A percentile compares a stretch with the other conserved stretches of the same genome.
phyloP scores from a whole-genome alignment of 2,113 vertebrate genomes.

The Ctenomys sociabilis region DNA sequence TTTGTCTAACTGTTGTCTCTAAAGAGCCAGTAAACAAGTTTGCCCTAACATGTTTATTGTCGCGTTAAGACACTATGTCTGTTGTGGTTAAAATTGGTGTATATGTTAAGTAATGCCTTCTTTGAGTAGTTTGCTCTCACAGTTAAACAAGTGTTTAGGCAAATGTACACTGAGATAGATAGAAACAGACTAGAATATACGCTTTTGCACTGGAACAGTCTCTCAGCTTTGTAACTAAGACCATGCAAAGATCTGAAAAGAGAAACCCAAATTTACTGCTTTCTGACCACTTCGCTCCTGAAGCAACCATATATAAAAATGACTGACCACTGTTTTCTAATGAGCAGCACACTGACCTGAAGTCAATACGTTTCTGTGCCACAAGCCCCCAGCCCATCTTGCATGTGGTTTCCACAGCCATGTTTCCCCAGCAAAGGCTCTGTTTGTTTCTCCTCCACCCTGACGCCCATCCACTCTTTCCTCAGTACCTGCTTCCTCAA shows the following conservation, averaged over 20 bases:
- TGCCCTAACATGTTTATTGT: neutral
- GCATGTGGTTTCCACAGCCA: neutral
- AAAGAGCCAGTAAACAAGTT: constrained; percentile 12
- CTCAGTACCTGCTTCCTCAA: neutral
- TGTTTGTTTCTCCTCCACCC: neutral
- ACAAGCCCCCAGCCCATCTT: neutral
- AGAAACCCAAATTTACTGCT: neutral
- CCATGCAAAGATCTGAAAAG: neutral
- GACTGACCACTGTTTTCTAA: neutral
- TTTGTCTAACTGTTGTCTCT: constrained; percentile 7
- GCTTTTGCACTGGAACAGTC: neutral
- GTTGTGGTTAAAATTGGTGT: neutral
- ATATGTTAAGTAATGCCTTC: neutral
- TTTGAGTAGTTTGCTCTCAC: constrained; percentile 36
- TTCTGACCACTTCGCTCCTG: neutral
- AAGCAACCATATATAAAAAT: neutral
- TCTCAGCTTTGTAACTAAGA: neutral
- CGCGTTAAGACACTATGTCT: neutral
- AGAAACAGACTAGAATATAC: neutral
- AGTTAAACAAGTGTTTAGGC: neutral
- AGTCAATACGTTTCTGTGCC: neutral
- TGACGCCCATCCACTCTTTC: neutral
- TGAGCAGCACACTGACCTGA: neutral
- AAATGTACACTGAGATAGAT: neutral
- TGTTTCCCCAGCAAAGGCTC: neutral